A percentile compares a stretch with the other conserved stretches of the same genome.
These are phyloP conservation scores for Eira barbara DNA, from an alignment of 2,113 vertebrate genomes.

Conservation along the genomic window DNA sequence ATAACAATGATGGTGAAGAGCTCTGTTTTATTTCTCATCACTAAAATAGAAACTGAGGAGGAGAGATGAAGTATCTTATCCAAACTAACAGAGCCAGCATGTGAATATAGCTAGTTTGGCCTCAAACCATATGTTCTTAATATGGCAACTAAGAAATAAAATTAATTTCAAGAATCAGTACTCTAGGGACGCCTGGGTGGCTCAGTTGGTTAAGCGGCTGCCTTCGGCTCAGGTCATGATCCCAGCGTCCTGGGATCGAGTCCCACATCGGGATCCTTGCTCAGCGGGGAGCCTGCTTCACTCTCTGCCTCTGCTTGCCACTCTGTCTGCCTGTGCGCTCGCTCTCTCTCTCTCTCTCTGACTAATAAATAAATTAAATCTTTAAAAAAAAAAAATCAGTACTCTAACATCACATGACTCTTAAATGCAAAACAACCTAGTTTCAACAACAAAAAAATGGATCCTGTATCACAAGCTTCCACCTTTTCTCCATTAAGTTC, in stretches of 20 bases:
- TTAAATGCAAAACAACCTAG: not conserved
- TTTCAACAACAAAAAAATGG: not conserved
- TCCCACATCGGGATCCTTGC: too few species aligned
- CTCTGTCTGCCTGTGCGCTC: too few species aligned
- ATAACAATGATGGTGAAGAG: not conserved
- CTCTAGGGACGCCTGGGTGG: too few species aligned
- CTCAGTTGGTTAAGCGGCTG: too few species aligned
- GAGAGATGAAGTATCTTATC: not conserved
- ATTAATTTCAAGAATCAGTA: not conserved
- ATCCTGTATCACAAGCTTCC: not conserved
- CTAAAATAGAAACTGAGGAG: not conserved
- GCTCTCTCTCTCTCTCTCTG: too few species aligned
- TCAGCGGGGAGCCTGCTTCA: too few species aligned
- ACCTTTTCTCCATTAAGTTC: not conserved
- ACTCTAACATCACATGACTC: not conserved
- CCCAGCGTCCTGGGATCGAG: too few species aligned
- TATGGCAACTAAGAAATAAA: not conserved
- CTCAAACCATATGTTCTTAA: not conserved
- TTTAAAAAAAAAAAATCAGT: too few species aligned
- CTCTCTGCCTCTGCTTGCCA: too few species aligned
- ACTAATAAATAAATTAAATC: too few species aligned
- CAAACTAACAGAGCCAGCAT: not conserved
- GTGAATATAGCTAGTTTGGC: not conserved
- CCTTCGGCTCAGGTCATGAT: too few species aligned
- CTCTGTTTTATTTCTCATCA: not conserved